Conservation (phyloP, 1,140 invertebrate species). For the Belonocnema kinseyi region DNA sequence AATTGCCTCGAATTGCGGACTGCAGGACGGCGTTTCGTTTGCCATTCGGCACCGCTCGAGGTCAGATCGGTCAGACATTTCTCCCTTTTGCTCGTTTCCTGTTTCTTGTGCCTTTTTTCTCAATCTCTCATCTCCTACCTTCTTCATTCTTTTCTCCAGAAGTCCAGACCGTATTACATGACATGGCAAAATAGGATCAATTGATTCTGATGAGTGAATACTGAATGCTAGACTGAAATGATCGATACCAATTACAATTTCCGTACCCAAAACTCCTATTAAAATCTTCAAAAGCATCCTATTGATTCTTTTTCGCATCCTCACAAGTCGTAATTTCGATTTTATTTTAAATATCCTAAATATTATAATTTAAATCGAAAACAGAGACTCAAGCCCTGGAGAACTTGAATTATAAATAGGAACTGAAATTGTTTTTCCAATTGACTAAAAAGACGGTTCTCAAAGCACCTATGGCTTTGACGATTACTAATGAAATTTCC, state of each 20-base stretch:
- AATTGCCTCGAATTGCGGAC: conserved; percentile 42
- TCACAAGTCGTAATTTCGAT: too few relatives aligned
- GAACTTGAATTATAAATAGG: too few relatives aligned
- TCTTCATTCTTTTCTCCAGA: conserved; percentile 33
- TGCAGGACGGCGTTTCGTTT: conserved; percentile 28
- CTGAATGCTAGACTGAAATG: neutral
- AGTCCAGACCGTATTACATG: neutral
- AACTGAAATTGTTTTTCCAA: too few relatives aligned
- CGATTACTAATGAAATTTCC: too few relatives aligned
- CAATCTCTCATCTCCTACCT: neutral
- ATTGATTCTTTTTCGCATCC: neutral
- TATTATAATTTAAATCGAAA: too few relatives aligned
- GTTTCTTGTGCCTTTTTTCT: conserved; percentile 22
- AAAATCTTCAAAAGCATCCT: neutral
- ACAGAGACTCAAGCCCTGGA: too few relatives aligned
- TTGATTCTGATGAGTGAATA: neutral
- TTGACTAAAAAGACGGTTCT: too few relatives aligned
- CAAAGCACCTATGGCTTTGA: too few relatives aligned
- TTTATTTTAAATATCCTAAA: too few relatives aligned
- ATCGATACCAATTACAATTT: neutral
- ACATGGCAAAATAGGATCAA: neutral
- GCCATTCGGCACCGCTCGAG: neutral
- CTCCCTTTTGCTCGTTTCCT: conserved; percentile 25
- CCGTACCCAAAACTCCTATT: neutral
- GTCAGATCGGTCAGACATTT: conserved; percentile 20